Evolutionary conservation across 2,113 vertebrate species (phyloP).

Genomic region (Ailuropoda melanoleuca): DNA sequence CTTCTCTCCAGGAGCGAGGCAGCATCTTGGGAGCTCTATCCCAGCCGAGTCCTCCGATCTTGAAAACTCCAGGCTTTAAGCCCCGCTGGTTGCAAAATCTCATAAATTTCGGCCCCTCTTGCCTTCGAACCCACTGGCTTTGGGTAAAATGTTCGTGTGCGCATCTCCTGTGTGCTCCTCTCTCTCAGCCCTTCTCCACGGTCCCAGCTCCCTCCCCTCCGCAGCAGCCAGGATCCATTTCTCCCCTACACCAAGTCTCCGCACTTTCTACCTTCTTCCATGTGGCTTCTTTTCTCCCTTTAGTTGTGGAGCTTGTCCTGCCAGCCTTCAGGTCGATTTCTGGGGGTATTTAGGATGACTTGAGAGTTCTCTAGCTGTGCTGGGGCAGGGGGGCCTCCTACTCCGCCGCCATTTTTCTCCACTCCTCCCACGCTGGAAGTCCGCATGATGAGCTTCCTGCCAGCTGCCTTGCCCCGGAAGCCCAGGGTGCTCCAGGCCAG

Average conservation of each 20-base stretch:
- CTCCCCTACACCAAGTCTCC: background rate
- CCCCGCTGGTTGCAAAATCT: background rate
- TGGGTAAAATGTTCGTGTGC: background rate
- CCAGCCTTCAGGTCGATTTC: background rate
- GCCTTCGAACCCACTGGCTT: background rate
- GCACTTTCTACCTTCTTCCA: background rate
- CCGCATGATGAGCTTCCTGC: background rate
- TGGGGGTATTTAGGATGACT: background rate
- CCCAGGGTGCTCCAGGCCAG: background rate
- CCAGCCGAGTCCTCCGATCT: background rate
- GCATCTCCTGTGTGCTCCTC: background rate
- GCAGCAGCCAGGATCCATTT: background rate
- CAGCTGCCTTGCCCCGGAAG: background rate
- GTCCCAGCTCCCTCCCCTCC: fast-evolving
- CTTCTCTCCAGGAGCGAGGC: background rate
- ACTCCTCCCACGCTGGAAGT: background rate
- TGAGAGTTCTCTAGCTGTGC: background rate
- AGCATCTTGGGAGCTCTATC: background rate
- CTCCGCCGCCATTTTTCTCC: background rate
- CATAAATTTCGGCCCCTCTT: background rate
- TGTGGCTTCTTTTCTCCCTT: background rate
- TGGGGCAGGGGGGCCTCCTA: background rate
- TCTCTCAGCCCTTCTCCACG: background rate
- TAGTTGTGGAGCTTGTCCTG: background rate
- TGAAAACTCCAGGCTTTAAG: background rate